Evolutionary conservation across 2,888 invertebrate species (phyloP).

Genomic region (Helobdella robusta): DNA sequence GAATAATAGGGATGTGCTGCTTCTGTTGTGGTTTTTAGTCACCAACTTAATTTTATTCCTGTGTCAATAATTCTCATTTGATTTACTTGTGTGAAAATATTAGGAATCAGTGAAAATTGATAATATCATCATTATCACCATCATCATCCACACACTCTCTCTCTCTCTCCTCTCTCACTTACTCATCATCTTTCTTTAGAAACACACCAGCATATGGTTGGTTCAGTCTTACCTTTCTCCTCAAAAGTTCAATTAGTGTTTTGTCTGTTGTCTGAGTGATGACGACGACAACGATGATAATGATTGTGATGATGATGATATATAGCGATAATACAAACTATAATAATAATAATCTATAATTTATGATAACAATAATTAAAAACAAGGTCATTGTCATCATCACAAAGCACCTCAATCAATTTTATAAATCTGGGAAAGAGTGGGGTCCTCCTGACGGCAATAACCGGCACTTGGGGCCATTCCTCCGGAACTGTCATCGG

Average conservation of each 20-base stretch:
- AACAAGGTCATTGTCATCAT: no score
- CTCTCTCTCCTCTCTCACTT: background rate
- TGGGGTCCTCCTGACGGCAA: slow-evolving; percentile 85
- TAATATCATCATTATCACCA: background rate
- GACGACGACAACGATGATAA: no score
- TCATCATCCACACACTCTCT: background rate
- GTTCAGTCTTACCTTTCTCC: slow-evolving; percentile 84
- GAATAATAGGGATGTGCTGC: no score
- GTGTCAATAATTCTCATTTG: no score
- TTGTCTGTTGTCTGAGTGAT: slow-evolving; percentile 80
- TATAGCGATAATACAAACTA: background rate
- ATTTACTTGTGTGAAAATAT: no score
- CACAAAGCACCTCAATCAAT: slow-evolving; percentile 78
- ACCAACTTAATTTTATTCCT: no score
- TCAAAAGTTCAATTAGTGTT: slow-evolving; percentile 72
- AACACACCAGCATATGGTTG: slow-evolving; percentile 97
- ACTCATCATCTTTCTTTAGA: slow-evolving; percentile 79
- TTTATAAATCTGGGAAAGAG: slow-evolving; percentile 97
- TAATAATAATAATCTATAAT: background rate
- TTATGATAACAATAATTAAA: background rate
- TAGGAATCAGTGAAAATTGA: no score
- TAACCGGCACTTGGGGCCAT: slow-evolving; percentile 77
- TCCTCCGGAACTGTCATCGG: slow-evolving; percentile 36
- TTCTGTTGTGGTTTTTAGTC: no score
- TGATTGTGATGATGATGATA: no score